These are phyloP conservation scores for Acropora tenuis DNA, from an alignment of 64 coral and sea anemone species.

Conservation along the genomic window DNA sequence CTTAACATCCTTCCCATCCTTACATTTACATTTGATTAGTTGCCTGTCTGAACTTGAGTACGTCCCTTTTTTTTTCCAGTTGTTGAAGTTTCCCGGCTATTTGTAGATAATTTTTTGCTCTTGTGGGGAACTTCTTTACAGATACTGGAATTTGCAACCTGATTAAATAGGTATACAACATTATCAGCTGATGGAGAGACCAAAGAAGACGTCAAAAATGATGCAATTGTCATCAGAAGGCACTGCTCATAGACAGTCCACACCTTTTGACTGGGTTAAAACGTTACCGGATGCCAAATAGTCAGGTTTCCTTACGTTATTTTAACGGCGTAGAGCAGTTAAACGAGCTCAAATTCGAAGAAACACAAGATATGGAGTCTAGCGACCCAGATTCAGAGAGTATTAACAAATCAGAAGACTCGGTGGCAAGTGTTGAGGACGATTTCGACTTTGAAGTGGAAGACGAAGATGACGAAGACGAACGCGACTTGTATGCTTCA, in stretches of 20 bases:
- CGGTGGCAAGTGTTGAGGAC: not conserved
- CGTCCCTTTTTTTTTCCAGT: slow-evolving; percentile 31
- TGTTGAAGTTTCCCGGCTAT: slow-evolving; percentile 52
- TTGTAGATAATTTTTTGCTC: slow-evolving; percentile 32
- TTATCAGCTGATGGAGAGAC: slow-evolving; percentile 55
- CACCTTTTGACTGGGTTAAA: slow-evolving; percentile 16
- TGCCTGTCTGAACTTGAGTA: slow-evolving; percentile 21
- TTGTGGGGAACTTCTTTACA: slow-evolving; percentile 44
- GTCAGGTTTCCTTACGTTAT: not conserved
- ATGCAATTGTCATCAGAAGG: slow-evolving; percentile 36
- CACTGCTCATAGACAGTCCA: slow-evolving; percentile 54
- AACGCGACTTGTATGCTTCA: not conserved
- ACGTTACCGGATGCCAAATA: slow-evolving; percentile 42
- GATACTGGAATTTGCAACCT: slow-evolving; percentile 24
- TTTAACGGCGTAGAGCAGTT: not conserved
- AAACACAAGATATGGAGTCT: not conserved
- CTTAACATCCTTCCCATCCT: not conserved
- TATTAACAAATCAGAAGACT: slow-evolving; percentile 4
- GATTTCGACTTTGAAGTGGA: not conserved
- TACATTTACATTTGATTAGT: slow-evolving; percentile 12
- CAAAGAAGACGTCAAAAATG: slow-evolving; percentile 53
- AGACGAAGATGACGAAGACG: slow-evolving; percentile 4
- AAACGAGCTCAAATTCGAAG: not conserved
- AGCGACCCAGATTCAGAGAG: slow-evolving; percentile 1
- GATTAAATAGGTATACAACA: slow-evolving; percentile 29